Evolutionary conservation across 2,888 invertebrate genomes (phyloP).

Genomic region (Noctua comes): DNA sequence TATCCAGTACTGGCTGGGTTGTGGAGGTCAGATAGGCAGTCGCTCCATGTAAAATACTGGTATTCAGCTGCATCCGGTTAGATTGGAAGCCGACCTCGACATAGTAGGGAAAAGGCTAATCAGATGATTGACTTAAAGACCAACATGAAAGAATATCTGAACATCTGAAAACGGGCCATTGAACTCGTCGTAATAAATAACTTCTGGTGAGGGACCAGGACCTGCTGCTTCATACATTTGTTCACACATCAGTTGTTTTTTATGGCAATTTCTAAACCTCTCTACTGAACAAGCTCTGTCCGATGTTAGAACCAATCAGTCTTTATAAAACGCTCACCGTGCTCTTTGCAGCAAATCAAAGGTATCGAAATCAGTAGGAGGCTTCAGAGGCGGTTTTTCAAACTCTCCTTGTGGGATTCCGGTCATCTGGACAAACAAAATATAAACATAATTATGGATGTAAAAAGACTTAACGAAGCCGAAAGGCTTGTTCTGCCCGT

Average conservation of each 20-base stretch:
- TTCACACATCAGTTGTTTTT: neutral
- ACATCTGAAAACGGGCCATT: neutral
- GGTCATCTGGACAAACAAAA: constrained; percentile 70
- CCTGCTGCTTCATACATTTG: neutral
- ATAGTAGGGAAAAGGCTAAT: too few species aligned
- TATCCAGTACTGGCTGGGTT: too few species aligned
- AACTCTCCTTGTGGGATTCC: constrained; percentile 83
- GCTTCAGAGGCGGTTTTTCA: constrained; percentile 78
- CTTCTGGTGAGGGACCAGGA: neutral
- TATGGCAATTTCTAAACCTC: neutral
- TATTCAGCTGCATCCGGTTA: too few species aligned
- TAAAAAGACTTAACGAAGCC: neutral
- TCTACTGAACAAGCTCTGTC: neutral
- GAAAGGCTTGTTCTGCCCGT: neutral
- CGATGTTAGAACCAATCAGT: neutral
- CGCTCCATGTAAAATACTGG: too few species aligned
- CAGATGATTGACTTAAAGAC: too few species aligned
- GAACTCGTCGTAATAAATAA: neutral
- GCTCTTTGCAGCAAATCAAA: constrained; percentile 83
- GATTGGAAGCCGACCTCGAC: too few species aligned
- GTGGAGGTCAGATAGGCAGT: too few species aligned
- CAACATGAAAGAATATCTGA: neutral
- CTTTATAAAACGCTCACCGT: constrained; percentile 71
- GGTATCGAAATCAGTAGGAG: constrained; percentile 79
- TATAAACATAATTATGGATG: neutral